A percentile compares a stretch with the other conserved stretches of the same genome.
Conservation (phyloP, 2,113 vertebrate genomes). For the Seriola rivoliana region DNA sequence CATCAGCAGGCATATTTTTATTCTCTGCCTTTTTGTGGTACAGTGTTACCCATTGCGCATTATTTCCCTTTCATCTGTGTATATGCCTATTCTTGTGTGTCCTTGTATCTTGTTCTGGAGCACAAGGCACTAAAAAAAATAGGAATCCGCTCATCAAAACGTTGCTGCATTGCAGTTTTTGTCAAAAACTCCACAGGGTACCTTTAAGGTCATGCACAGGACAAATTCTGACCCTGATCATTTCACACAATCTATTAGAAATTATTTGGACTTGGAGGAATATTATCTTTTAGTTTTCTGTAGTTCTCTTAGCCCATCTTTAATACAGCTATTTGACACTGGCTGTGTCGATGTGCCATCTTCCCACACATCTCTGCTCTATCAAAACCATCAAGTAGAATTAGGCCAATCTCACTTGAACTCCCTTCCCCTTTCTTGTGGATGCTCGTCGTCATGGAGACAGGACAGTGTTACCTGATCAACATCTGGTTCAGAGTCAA, state of each 20-base stretch:
- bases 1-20: not conserved
- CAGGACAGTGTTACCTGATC: constrained; percentile 41
- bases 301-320: not conserved
- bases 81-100: not conserved
- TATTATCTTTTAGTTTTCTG: not conserved
- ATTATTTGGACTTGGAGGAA: not conserved
- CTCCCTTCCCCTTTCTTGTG: constrained; percentile 31
- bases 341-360: not conserved
- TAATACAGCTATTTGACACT: not conserved
- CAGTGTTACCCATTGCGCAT: not conserved
- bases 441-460: constrained; percentile 67
- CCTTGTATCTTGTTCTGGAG: not conserved
- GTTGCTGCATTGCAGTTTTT: not conserved
- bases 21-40: not conserved
- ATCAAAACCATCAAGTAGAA: constrained; percentile 50
- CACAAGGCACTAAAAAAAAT: not conserved
- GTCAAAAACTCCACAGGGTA: not conserved
- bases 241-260: not conserved
- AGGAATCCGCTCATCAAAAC: not conserved
- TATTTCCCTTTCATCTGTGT: not conserved
- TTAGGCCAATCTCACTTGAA: constrained; percentile 40
- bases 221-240: not conserved
- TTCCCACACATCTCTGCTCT: constrained; percentile 12
- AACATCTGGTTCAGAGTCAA: constrained; percentile 57
- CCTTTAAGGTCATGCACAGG: not conserved